These are phyloP conservation scores for Diadophis punctatus DNA, from an alignment of 2,113 vertebrate species.

Conservation along the genomic window DNA sequence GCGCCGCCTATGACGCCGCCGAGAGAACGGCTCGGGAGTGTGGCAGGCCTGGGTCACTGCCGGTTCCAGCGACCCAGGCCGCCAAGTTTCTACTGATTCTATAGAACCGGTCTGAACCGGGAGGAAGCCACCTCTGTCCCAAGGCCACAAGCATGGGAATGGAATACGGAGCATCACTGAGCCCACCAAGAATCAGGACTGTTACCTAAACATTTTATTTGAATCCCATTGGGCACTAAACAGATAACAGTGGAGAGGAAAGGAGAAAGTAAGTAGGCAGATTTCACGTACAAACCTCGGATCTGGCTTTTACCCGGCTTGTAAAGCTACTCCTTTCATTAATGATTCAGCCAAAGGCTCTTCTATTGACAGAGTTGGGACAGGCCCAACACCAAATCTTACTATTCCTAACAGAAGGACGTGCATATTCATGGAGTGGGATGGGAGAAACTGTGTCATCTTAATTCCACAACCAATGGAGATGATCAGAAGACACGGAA, in stretches of 20 bases:
- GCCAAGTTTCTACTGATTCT: too few species aligned
- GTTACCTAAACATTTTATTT: background rate
- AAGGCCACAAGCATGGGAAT: background rate
- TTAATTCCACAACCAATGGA: background rate
- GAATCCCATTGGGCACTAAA: background rate
- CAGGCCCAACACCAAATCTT: background rate
- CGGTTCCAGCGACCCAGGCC: too few species aligned
- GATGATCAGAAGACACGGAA: background rate
- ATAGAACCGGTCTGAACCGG: too few species aligned
- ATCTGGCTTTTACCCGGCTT: background rate
- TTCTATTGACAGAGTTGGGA: background rate
- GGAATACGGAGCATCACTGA: background rate
- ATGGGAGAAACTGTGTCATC: background rate
- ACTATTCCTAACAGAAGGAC: background rate
- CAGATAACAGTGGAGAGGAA: background rate
- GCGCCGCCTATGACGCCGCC: too few species aligned
- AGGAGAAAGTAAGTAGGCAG: background rate
- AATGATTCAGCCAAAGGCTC: background rate
- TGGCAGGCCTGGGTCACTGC: too few species aligned
- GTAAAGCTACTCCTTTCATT: background rate
- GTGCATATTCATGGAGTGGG: background rate
- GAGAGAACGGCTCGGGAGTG: too few species aligned
- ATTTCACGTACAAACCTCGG: background rate
- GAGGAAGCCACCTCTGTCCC: too few species aligned
- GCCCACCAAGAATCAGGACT: background rate